A percentile compares a stretch with the other conserved stretches of the same genome.
phyloP scores from a whole-genome alignment of 2,797 vertebrate species.

The Nannoperca obscura region DNA sequence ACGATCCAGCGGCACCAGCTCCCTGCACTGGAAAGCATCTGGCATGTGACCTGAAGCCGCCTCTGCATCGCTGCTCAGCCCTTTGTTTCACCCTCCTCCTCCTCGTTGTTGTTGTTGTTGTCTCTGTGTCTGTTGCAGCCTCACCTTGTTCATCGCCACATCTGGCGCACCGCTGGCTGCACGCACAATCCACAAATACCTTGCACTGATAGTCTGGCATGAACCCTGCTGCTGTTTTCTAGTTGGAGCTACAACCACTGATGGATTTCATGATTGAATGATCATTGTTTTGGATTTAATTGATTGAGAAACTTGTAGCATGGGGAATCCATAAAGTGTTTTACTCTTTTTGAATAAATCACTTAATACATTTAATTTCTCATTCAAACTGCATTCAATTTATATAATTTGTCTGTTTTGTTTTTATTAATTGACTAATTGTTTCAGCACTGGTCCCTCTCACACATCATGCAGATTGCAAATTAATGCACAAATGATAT shows the following conservation, averaged over 20 bases:
- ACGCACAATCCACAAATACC: background rate
- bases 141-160: constrained; percentile 11
- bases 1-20: constrained; percentile 52
- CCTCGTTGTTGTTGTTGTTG: background rate
- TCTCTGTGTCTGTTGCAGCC: background rate
- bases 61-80: constrained; percentile 12
- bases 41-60: constrained; percentile 46
- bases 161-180: constrained; percentile 15
- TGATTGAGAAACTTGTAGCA: background rate
- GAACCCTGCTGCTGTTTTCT: background rate
- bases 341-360: background rate
- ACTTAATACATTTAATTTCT: background rate
- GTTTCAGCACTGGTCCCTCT: background rate
- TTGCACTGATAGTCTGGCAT: too few species aligned
- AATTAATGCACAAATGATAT: background rate
- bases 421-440: background rate
- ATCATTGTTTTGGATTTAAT: background rate
- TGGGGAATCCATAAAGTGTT: background rate
- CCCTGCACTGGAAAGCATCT: constrained; percentile 19
- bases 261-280: background rate
- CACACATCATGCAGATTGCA: background rate
- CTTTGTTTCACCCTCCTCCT: constrained; percentile 33
- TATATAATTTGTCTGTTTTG: background rate
- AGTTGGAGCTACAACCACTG: background rate
- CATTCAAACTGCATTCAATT: background rate